Conservation (phyloP, 2,113 vertebrate species). For the Thunnus maccoyii region DNA sequence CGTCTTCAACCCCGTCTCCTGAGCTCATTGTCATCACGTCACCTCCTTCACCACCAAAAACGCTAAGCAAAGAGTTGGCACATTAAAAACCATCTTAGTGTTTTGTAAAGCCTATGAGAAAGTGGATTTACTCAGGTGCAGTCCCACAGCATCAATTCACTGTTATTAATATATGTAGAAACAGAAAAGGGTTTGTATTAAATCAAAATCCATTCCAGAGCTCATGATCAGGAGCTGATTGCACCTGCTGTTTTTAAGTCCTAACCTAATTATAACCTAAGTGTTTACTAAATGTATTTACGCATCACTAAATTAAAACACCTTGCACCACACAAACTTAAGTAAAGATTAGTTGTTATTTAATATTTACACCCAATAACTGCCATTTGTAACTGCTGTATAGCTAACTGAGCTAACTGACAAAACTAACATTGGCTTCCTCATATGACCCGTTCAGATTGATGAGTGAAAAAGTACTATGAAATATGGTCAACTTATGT, state of each 20-base stretch:
- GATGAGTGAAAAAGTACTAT: too few relatives aligned
- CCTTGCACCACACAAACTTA: too few relatives aligned
- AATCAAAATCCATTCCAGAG: background rate
- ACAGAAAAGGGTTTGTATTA: constrained; percentile 37
- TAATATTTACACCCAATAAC: too few relatives aligned
- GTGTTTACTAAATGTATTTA: too few relatives aligned
- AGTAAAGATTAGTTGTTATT: too few relatives aligned
- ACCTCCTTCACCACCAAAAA: constrained; percentile 18
- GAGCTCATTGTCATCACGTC: constrained; percentile 39
- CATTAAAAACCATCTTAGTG: constrained; percentile 12
- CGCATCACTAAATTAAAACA: too few relatives aligned
- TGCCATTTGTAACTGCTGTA: too few relatives aligned
- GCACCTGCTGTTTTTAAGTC: background rate
- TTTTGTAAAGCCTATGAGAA: constrained; percentile 11
- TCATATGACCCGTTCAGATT: too few relatives aligned
- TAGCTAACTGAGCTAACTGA: too few relatives aligned
- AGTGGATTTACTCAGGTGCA: constrained; percentile 32
- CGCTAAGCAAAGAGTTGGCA: background rate
- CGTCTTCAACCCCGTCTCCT: constrained; percentile 22
- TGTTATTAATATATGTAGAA: background rate
- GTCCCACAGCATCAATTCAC: background rate
- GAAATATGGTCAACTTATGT: too few relatives aligned
- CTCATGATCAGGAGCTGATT: background rate
- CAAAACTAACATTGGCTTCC: too few relatives aligned
- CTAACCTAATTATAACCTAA: background rate